These are phyloP conservation scores for Epirrita christyi DNA, from an alignment of 2,888 invertebrate genomes.

Conservation along the genomic window DNA sequence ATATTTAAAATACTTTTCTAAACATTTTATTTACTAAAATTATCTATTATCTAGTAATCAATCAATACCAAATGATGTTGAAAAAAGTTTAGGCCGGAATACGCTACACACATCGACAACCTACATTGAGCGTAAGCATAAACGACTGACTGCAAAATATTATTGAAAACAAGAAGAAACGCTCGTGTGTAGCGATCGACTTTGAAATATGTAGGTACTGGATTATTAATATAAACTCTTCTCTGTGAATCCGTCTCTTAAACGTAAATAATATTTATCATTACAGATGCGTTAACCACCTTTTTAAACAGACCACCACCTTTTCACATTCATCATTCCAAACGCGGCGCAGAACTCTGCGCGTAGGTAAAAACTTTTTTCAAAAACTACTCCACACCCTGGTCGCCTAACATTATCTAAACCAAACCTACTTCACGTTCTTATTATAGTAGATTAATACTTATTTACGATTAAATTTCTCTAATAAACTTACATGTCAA, in stretches of 20 bases:
- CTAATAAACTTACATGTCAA: conserved; percentile 79
- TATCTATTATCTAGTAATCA: conserved; percentile 66
- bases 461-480: conserved; percentile 74
- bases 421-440: conserved; percentile 78
- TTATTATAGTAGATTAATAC: conserved; percentile 76
- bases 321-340: conserved; percentile 62
- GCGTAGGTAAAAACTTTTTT: conserved; percentile 82
- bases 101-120: conserved; percentile 71
- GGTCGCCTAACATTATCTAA: conserved; percentile 84
- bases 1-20: conserved; percentile 85
- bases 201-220: conserved; percentile 56
- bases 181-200: conserved; percentile 77
- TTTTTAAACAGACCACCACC: conserved; percentile 68
- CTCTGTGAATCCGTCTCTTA: conserved; percentile 64
- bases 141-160: conserved; percentile 23
- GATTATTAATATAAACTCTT: conserved; percentile 73
- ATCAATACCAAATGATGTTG: conserved; percentile 79
- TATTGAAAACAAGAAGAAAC: conserved; percentile 22
- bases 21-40: conserved; percentile 83
- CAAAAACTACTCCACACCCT: conserved; percentile 85
- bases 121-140: conserved; percentile 59
- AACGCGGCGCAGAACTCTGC: conserved; percentile 72
- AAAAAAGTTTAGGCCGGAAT: conserved; percentile 79
- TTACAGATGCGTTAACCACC: conserved; percentile 72
- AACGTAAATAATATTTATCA: conserved; percentile 55